phyloP scores from a whole-genome alignment of 2,797 vertebrate genomes.

The Platyrinchus mystaceus region DNA sequence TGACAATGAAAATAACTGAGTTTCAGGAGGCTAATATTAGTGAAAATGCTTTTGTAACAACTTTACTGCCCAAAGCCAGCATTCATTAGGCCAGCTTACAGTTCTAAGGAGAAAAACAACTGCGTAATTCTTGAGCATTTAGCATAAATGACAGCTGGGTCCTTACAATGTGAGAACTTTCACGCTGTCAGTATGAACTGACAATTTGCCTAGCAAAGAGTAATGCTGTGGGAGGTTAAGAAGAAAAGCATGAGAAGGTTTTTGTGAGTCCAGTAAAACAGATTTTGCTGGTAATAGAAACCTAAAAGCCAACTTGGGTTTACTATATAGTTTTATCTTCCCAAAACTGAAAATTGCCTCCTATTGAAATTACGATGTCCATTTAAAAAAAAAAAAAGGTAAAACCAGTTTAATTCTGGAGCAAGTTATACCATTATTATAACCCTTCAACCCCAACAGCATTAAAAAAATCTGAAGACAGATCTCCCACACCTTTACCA shows the following conservation, averaged over 20 bases:
- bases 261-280: background rate
- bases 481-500: background rate
- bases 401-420: background rate
- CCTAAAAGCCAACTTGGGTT: background rate
- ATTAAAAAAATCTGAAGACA: background rate
- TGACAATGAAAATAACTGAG: background rate
- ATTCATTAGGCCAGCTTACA: background rate
- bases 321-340: background rate
- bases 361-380: background rate
- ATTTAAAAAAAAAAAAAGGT: background rate
- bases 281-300: background rate
- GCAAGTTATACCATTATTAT: background rate
- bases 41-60: background rate
- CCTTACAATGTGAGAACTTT: background rate
- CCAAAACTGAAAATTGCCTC: background rate
- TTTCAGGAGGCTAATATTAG: background rate
- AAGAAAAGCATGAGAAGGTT: background rate
- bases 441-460: background rate
- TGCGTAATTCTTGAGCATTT: background rate
- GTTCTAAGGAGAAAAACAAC: background rate
- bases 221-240: background rate
- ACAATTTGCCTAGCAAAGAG: background rate
- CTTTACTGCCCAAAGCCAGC: background rate
- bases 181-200: background rate
- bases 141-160: background rate